These are phyloP conservation scores for Chalcis sispes DNA, from an alignment of 2,888 invertebrate genomes.

Conservation along the genomic window DNA sequence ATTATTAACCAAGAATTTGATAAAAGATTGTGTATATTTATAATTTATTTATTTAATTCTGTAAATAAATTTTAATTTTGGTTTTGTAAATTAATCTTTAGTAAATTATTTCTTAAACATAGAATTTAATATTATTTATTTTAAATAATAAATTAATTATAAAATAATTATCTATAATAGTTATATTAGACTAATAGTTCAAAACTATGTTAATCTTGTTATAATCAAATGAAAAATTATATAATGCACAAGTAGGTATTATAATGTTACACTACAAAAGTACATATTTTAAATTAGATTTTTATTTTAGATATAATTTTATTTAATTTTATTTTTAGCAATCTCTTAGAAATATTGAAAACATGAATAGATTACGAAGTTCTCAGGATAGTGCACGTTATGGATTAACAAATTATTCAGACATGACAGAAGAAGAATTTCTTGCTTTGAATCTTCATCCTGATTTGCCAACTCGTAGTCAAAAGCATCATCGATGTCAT, in stretches of 20 bases:
- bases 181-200: too few species aligned
- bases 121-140: background rate
- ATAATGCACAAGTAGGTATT: too few species aligned
- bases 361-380: constrained; percentile 75
- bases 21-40: too few species aligned
- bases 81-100: too few species aligned
- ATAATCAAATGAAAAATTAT: too few species aligned
- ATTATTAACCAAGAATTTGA: constrained; percentile 4
- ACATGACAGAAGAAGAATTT: constrained; percentile 80
- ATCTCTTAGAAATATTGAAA: constrained; percentile 76
- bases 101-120: background rate
- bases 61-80: too few species aligned
- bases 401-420: constrained; percentile 81
- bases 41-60: too few species aligned
- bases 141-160: constrained; percentile 3
- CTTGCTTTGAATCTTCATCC: constrained; percentile 71
- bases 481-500: constrained; percentile 63
- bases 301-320: too few species aligned
- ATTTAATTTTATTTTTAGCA: constrained; percentile 70
- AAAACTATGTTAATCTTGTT: too few species aligned
- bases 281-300: too few species aligned
- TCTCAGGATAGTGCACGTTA: constrained; percentile 77
- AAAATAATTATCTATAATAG: too few species aligned
- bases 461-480: constrained; percentile 65
- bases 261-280: too few species aligned